Conservation (phyloP, 1,140 invertebrate species). For the Sarcophaga bullata region DNA sequence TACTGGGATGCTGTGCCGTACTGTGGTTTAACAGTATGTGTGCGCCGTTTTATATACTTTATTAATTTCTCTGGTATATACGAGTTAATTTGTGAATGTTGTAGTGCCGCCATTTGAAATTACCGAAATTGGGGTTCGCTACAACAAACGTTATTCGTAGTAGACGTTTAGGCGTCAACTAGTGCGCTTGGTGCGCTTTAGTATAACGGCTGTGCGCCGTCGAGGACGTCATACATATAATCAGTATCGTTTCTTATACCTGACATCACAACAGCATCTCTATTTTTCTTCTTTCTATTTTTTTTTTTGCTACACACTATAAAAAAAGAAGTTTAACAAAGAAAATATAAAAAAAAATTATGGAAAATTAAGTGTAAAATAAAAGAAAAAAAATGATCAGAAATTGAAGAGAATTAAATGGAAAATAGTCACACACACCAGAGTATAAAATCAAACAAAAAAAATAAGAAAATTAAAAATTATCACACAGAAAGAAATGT, state of each 20-base stretch:
- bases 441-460: slow-evolving; percentile 26
- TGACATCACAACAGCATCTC: slow-evolving; percentile 31
- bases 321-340: background rate
- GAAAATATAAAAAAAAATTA: slow-evolving; percentile 22
- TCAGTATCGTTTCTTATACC: slow-evolving; percentile 17
- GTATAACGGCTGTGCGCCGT: slow-evolving; percentile 52
- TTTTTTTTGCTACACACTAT: background rate
- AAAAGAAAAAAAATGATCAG: slow-evolving; percentile 8
- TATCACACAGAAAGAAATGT: background rate
- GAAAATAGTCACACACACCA: background rate
- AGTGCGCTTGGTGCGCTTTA: slow-evolving; percentile 67
- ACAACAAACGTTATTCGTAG: slow-evolving; percentile 66
- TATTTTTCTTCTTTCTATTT: background rate
- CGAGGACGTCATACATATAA: slow-evolving; percentile 25
- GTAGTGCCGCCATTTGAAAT: slow-evolving; percentile 64
- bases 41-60: slow-evolving; percentile 4
- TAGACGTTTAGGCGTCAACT: slow-evolving; percentile 68
- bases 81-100: slow-evolving; percentile 5
- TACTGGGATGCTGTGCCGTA: background rate
- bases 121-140: slow-evolving; percentile 66
- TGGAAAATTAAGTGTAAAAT: background rate
- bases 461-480: slow-evolving; percentile 2
- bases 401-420: background rate
- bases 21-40: slow-evolving; percentile 3
- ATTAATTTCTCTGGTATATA: background rate